Evolutionary conservation across 2,113 vertebrate genomes (phyloP).

Genomic region (Vidua macroura): DNA sequence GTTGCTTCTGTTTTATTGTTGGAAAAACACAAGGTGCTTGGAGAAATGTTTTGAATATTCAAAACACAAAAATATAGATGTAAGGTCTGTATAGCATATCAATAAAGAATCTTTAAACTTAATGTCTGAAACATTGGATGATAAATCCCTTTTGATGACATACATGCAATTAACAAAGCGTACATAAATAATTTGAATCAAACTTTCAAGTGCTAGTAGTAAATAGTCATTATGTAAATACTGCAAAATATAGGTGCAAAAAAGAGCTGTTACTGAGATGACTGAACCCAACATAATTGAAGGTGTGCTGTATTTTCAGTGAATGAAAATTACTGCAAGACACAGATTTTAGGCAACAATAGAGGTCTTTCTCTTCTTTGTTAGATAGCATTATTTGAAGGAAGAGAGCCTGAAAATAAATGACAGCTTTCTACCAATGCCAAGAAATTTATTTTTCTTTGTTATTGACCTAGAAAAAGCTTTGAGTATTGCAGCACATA

Average conservation of each 20-base stretch:
- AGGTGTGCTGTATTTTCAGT: background rate
- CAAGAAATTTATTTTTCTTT: background rate
- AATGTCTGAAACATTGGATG: background rate
- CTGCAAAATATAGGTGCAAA: background rate
- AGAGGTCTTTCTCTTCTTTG: background rate
- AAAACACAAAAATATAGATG: background rate
- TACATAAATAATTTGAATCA: background rate
- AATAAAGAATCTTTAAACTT: background rate
- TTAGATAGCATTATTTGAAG: background rate
- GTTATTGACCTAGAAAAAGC: background rate
- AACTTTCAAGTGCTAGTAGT: background rate
- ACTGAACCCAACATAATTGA: background rate
- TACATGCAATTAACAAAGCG: background rate
- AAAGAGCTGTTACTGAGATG: background rate
- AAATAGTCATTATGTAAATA: background rate
- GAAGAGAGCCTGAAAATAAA: background rate
- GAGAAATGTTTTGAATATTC: background rate
- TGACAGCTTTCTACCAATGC: background rate
- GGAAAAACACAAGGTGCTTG: background rate
- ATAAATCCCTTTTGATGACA: background rate
- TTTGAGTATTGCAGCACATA: background rate
- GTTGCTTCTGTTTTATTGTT: background rate
- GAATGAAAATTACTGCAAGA: background rate
- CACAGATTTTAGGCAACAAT: background rate
- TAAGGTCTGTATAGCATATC: background rate